Evolutionary conservation across 2,113 vertebrate genomes (phyloP), one percentile per base, ranked within the genome.

Genomic region (Emydocephalus ijimae): DNA sequence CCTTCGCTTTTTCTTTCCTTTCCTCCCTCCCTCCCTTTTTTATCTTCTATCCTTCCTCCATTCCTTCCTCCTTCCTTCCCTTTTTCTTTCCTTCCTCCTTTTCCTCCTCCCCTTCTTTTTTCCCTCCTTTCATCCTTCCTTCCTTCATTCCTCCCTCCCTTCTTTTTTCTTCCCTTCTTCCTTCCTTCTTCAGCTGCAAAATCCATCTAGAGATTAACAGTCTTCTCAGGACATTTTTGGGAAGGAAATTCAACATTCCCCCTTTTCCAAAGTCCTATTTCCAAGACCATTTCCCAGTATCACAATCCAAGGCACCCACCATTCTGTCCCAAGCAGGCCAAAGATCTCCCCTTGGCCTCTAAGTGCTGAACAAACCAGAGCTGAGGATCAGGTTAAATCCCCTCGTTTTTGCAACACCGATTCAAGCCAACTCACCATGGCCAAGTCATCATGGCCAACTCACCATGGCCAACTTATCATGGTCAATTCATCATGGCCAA

Each of bases 351-450:
- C 34, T 89, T 56, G 50, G 26, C 2, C 0, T 29, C 29, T 87
- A 18, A 39, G 26, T 14, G 92, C 87, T 92, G 85, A 90, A 91
- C 93, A 6, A 91, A 59, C 34, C 92, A 89, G 24, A 7, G 20
- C 74, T 56, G 6, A 34, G 85, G 8, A 89, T 85, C 69, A 61
- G 39, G 55, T 95, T 95, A 94, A 95, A 93, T 93, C 93, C 94
- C 94, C 92, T 92, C 94, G 87, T 94, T 94, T 94, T 92, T 96
- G 43, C 8, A 90, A 95, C 92, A 95, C 94, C 89, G 93, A 94
- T 93, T 94, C 93, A 94, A 94, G 43, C 43, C 45, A 48, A 48
- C 45, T 6, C 45, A 48, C 45, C 45, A 43, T 43, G 43, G 91
- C 29, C 10, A 29, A 29, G 90, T 55, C 55, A 56, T 20, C 55